Base-by-base conservation (phyloP, 2,797 vertebrate genomes). In the Megaceryle alcyon region DNA sequence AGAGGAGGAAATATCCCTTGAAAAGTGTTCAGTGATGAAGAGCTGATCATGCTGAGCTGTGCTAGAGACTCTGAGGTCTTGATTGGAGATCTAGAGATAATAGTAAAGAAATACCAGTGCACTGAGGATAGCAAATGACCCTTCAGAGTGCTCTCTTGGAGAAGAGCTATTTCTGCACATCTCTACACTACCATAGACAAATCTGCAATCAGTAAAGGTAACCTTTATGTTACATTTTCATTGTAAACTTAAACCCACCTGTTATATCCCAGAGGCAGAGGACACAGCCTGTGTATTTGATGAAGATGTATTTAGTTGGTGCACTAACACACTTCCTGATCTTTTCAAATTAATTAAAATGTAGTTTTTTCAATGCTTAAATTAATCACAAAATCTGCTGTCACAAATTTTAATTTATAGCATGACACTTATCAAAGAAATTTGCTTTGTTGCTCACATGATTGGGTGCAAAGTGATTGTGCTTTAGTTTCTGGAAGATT, bases 311-410 rank as follows among this genome's bases (percentile, higher is more conserved):
- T 72, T 91, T 51, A 61, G 14, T 29, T 78, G 18, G 22, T 59
- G 57, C 31, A 20, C 22, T 31, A 53, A 46, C 25, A 35, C 0
- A 5, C 23, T 80, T 88, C 49, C 72, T 77, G 25, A 86, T 86
- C 31, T 18, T 66, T 76, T 54, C 51, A 39, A 37, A 31, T 70
- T 84, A 84, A 94, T 90, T 84, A 76, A 90, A 86, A 65, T 10
- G 43, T 60, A 48, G 35, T 64, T 95, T 80, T 68, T 63, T 28
- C 89, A 77, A 44, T 17, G 16, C 66, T 14, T 70, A 51, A 37
- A 7, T 31, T 69, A 91, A 56, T 92, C 73, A 63, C 49, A 86
- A 88, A 84, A 53, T 54, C 61, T 53, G 39, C 61, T 61, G 66
- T 43, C 63, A n/a, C 46, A 31, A 14, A 43, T n/a, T 90, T 63